phyloP scores from a whole-genome alignment of 2,113 vertebrate species.

The Chunga burmeisteri region DNA sequence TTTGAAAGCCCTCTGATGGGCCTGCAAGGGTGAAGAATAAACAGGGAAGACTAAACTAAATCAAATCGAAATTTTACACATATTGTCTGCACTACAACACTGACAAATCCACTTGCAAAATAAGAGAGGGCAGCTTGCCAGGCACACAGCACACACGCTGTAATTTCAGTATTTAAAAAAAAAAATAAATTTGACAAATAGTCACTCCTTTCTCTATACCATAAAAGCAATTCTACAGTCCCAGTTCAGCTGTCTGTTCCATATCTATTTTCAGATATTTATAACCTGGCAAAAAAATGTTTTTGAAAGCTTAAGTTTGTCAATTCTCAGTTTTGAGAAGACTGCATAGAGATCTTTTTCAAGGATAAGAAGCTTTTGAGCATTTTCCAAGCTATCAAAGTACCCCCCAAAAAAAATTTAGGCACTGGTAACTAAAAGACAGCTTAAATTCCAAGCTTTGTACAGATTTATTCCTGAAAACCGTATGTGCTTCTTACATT shows the following conservation, averaged over 20 bases:
- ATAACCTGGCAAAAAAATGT: background rate
- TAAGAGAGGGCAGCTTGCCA: background rate
- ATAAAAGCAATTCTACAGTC: background rate
- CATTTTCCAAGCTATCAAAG: background rate
- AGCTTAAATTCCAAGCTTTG: background rate
- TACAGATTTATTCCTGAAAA: background rate
- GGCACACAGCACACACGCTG: rapidly evolving
- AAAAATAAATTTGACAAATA: background rate
- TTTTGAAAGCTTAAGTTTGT: background rate
- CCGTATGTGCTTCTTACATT: background rate
- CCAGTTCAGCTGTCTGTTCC: background rate
- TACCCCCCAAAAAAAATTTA: background rate
- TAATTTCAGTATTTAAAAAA: background rate
- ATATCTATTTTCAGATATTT: background rate
- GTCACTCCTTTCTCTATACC: background rate
- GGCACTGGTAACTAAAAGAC: background rate
- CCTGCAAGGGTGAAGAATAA: background rate
- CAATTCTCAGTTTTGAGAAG: background rate
- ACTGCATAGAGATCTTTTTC: background rate
- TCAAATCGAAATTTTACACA: background rate
- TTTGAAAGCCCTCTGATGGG: background rate
- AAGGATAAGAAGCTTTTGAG: background rate
- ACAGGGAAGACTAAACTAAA: background rate
- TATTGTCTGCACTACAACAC: background rate
- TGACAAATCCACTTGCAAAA: background rate